Conservation (phyloP, 2,888 invertebrate species). For the Diplolepis rosae region DNA sequence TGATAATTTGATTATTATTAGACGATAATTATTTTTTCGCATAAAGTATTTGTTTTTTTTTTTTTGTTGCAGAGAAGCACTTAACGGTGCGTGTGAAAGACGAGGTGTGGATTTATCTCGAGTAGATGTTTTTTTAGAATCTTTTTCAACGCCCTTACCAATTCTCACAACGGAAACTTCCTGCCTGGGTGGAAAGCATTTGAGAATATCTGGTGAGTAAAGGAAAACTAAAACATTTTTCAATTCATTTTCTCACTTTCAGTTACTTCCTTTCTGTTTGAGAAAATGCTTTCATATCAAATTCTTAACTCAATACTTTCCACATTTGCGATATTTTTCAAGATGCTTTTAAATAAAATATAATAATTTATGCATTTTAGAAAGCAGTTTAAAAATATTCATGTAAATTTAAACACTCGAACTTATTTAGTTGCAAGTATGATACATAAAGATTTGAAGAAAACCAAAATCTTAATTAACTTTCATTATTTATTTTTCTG, state of each 20-base stretch:
- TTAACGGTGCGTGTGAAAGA: conserved; percentile 79
- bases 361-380: too few species aligned
- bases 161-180: conserved; percentile 79
- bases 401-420: too few species aligned
- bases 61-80: conserved; percentile 77
- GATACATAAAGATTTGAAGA: background rate
- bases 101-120: conserved; percentile 79
- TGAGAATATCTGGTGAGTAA: conserved; percentile 79
- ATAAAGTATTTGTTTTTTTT: background rate
- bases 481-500: background rate
- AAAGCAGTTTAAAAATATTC: too few species aligned
- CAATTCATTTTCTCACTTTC: background rate
- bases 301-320: too few species aligned
- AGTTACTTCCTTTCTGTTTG: background rate
- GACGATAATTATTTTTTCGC: background rate
- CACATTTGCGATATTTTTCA: too few species aligned
- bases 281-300: background rate
- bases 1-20: background rate
- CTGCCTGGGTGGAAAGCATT: conserved; percentile 80
- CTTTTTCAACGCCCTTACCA: conserved; percentile 79
- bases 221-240: background rate
- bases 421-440: background rate
- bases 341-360: too few species aligned
- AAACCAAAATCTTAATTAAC: background rate
- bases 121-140: conserved; percentile 80